phyloP scores from a whole-genome alignment of 2,113 vertebrate genomes.

The Ammodytes dubius region DNA sequence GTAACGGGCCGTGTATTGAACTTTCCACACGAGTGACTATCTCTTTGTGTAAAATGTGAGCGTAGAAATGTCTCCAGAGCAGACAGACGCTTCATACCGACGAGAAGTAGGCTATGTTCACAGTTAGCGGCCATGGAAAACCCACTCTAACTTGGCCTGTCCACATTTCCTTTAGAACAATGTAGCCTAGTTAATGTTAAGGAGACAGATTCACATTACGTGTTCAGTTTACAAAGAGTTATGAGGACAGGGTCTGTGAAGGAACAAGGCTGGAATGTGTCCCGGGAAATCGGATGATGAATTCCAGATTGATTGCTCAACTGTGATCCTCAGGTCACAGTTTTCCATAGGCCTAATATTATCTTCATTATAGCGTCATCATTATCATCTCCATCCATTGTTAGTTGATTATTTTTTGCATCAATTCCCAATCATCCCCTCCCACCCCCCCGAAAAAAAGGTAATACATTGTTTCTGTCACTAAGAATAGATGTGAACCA shows the following conservation, averaged over 20 bases:
- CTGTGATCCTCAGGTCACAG: neutral
- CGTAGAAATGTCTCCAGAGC: slow-evolving; percentile 28
- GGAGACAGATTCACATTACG: neutral
- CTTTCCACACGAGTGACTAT: neutral
- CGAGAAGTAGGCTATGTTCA: slow-evolving; percentile 32
- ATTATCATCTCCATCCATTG: too few species aligned
- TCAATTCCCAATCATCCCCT: too few species aligned
- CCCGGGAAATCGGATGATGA: neutral
- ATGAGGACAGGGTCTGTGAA: neutral
- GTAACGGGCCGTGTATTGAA: slow-evolving; percentile 56
- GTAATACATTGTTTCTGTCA: too few species aligned
- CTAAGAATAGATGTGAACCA: neutral
- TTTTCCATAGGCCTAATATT: neutral
- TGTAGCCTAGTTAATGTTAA: neutral
- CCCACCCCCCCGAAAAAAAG: too few species aligned
- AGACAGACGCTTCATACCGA: slow-evolving; percentile 13
- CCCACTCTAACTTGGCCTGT: slow-evolving; percentile 5
- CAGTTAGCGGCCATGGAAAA: slow-evolving; percentile 37
- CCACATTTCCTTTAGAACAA: neutral
- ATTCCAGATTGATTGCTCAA: neutral
- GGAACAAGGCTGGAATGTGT: neutral
- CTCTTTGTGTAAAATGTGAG: slow-evolving; percentile 32
- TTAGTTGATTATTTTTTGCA: too few species aligned
- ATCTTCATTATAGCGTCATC: neutral
- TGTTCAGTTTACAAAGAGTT: neutral